These are phyloP conservation scores for Onychomys torridus DNA, from an alignment of 2,797 vertebrate genomes.

Conservation along the genomic window DNA sequence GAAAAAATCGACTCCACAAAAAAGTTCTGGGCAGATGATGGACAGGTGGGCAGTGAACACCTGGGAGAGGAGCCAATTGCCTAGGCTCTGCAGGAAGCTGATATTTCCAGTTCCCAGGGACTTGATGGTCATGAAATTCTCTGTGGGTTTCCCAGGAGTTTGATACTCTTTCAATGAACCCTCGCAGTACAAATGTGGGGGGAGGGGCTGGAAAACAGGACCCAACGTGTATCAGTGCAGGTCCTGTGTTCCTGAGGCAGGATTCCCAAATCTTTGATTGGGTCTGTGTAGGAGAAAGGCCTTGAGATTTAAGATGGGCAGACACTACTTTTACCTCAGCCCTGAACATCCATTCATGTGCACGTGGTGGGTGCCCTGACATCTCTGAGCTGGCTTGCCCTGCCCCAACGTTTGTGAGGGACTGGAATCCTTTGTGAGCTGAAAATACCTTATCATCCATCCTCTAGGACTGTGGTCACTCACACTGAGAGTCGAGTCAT, in stretches of 20 bases:
- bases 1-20: neutral
- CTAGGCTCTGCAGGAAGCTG: neutral
- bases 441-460: neutral
- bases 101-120: neutral
- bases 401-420: neutral
- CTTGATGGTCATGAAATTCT: neutral
- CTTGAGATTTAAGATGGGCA: neutral
- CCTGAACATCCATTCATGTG: neutral
- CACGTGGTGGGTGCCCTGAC: neutral
- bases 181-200: neutral
- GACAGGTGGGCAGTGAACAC: neutral
- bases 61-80: neutral
- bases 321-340: neutral
- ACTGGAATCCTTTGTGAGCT: slow-evolving; percentile 1
- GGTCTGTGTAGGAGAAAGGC: neutral
- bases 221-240: neutral
- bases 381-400: neutral
- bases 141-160: slow-evolving; percentile 26
- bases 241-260: neutral
- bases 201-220: slow-evolving; percentile 28
- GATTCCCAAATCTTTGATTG: neutral
- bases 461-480: neutral
- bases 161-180: slow-evolving; percentile 32
- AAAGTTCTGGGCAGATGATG: slow-evolving; percentile 6
- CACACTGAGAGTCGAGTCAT: neutral